Base-by-base conservation (phyloP, 2,797 vertebrate species). In the Distichodus sexfasciatus region DNA sequence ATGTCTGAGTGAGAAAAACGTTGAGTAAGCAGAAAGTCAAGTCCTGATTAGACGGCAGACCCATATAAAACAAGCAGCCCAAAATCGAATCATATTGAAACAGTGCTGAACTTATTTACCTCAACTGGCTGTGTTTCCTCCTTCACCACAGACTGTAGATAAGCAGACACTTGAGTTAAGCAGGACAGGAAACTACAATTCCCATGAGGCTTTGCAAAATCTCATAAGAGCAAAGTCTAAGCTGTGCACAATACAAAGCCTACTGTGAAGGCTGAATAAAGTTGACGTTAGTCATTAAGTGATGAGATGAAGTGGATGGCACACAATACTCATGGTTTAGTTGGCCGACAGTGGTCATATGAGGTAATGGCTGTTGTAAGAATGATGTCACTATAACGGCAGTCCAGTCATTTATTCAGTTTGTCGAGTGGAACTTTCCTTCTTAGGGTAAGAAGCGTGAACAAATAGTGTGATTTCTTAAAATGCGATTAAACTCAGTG, bases 121-220 rank as follows among this genome's bases (percentile, higher is more conserved):
- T 82, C 82, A 66, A 82, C 81, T 60, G 64, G 76, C 46, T 81
- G 57, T 53, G 77, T 54, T 68, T 75, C 71, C 64, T 38, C 69
- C 48, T 76, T 83, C 65, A 81, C 78, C 64, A 68, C 72, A 68
- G 77, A 68, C 87, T 89, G 83, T 55, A 76, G 82, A 79, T 59
- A 79, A 76, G 84, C 79, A 78, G 73, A 81, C 54, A 76, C 67
- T 48, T 57, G 51, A 31, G 57, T 79, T 76, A 73, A 73, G 59
- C 59, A 63, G 15, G 15, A n/a, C 62, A 69, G 24, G 31, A 57
- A 78, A 35, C 68, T 69, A 21, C 53, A 71, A 59, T 36, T 59
- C 51, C 58, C 46, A 71, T 15, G 19, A 57, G 35, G 28, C 29
- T 67, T 54, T 54, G 33, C 62, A 55, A 54, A 46, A n/a, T 51